Conservation (phyloP, 2,113 vertebrate genomes). For the Pontoporia blainvillei region DNA sequence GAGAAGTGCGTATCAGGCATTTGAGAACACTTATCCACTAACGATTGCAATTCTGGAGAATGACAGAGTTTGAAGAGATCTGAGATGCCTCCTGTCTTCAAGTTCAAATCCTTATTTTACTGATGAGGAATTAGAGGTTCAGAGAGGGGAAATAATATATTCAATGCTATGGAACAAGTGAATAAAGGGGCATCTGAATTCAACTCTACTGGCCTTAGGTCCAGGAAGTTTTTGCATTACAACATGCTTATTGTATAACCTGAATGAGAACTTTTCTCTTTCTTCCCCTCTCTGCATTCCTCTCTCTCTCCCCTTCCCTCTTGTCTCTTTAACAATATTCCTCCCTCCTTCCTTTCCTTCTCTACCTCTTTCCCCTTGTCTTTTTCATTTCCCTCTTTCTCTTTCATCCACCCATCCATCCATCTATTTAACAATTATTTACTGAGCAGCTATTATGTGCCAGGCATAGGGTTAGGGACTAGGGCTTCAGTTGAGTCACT, state of each 20-base stretch:
- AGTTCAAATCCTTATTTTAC: slow-evolving; percentile 33
- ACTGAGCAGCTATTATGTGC: neutral
- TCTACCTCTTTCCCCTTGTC: neutral
- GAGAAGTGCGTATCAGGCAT: neutral
- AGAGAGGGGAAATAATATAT: neutral
- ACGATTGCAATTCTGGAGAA: neutral
- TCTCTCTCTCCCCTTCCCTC: neutral
- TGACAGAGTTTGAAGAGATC: neutral
- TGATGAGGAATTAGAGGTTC: neutral
- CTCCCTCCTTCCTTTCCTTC: neutral
- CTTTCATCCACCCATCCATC: neutral
- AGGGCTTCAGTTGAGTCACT: neutral
- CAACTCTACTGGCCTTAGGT: neutral
- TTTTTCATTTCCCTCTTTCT: neutral
- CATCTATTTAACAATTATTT: neutral
- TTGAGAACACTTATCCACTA: neutral
- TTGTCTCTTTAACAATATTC: neutral
- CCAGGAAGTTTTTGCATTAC: neutral
- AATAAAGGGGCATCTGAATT: neutral
- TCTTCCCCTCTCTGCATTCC: neutral
- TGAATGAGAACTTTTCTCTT: neutral
- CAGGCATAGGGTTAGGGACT: neutral
- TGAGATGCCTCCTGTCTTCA: neutral
- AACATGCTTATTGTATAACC: neutral
- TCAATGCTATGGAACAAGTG: neutral